Base-by-base conservation (phyloP, 2,113 vertebrate genomes). In the Neotoma lepida region DNA sequence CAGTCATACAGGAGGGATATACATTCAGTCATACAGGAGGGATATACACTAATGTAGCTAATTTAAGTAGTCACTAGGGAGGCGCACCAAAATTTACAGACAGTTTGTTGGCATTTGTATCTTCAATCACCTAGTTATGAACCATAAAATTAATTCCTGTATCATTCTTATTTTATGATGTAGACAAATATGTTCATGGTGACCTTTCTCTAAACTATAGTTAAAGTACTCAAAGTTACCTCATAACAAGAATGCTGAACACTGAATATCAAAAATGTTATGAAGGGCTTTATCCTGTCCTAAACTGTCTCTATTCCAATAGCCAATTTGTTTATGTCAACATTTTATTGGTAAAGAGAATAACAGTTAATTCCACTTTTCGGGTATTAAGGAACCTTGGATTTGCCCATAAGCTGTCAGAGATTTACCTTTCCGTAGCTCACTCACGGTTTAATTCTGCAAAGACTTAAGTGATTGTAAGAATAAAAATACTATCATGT, bases 81-180 rank as follows among this genome's bases (percentile, higher is more conserved):
- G 76, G 28, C 71, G 46, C 56, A 13, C 26, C 76, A 44, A 61
- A 97, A 56, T 0, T 89, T 93, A 71, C 2, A 90, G 64, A 86
- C 61, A 35, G 71, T 90, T 46, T 73, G 64, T n/a, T 70, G 14
- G 41, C 49, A 41, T 94, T 95, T 63, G 61, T 0, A 82, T 74
- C 20, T 96, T 70, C 88, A 96, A 97, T 96, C 61, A 18, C 2
- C 92, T 76, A 30, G 10, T 87, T 95, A 96, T 94, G 0, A 0
- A 2, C 33, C 49, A 96, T 91, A 96, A 96, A 96, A 96, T 70
- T 86, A 81, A 96, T 73, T 68, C 90, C 39, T 82, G 71, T 26
- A 51, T 41, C n/a, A 95, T 89, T 17, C 18, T 94, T 88, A 93
- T 68, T 97, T 97, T 96, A 97, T 82, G 51, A 86, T 77, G 86